Evolutionary conservation across 2,797 vertebrate genomes (phyloP).

Genomic region (Pseudopleuronectes americanus): DNA sequence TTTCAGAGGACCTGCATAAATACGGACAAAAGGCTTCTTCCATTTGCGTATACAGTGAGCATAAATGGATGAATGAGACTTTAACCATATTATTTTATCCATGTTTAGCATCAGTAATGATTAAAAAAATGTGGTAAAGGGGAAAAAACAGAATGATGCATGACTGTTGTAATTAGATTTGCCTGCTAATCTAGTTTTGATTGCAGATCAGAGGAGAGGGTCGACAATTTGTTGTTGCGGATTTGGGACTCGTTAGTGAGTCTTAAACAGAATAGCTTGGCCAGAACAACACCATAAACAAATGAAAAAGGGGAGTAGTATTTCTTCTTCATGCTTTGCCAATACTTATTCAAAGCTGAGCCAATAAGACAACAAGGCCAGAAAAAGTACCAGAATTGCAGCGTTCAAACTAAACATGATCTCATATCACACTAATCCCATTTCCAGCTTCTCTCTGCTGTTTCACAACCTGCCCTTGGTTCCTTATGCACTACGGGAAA

Average conservation of each 20-base stretch:
- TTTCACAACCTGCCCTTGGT: constrained; percentile 33
- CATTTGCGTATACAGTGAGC: neutral
- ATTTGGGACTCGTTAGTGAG: neutral
- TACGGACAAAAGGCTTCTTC: too few species aligned
- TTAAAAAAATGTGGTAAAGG: neutral
- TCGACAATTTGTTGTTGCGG: neutral
- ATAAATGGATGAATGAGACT: neutral
- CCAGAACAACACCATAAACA: constrained; percentile 8
- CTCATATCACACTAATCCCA: constrained; percentile 23
- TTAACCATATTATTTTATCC: neutral
- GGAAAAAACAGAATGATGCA: neutral
- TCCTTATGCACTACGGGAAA: constrained; percentile 16
- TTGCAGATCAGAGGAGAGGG: neutral
- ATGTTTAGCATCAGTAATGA: neutral
- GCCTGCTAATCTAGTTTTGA: neutral
- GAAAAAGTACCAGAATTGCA: constrained; percentile 2
- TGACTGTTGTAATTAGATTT: neutral
- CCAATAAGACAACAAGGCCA: constrained; percentile 13
- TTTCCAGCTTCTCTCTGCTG: constrained; percentile 25
- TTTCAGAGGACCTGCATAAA: too few species aligned
- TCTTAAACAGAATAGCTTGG: neutral
- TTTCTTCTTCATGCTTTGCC: constrained; percentile 2
- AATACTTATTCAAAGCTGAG: constrained; percentile 6
- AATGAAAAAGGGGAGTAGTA: neutral
- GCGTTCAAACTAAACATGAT: constrained; percentile 41